Percentiles rank a stretch among this genome's conserved stretches.
Conservation (phyloP, 2,888 invertebrate genomes). For the Amaurobius ferox region DNA sequence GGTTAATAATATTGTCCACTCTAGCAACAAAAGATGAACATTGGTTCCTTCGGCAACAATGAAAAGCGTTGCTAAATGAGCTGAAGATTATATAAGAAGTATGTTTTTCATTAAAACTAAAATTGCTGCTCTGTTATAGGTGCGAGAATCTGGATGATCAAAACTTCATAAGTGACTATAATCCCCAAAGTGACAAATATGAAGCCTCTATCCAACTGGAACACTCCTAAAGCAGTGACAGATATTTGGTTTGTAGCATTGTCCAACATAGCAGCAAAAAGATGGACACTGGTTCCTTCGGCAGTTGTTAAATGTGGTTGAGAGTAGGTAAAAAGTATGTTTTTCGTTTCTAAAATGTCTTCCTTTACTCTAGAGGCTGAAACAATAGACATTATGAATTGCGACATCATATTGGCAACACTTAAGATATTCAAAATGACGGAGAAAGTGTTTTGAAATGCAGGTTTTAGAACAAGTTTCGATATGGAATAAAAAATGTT, state of each 20-base stretch:
- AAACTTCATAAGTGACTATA: conserved; percentile 23
- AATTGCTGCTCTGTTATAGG: no score
- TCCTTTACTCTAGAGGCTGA: conserved; percentile 8
- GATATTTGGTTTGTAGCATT: conserved; percentile 9
- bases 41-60: background rate
- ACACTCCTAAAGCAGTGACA: conserved; percentile 8
- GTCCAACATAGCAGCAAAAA: conserved; percentile 17
- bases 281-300: background rate
- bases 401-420: background rate
- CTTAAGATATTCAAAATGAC: background rate
- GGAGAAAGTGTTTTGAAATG: background rate
- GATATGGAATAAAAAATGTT: conserved; percentile 13
- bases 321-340: background rate
- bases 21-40: background rate
- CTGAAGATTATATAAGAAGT: background rate
- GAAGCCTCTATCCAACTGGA: conserved; percentile 23
- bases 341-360: background rate
- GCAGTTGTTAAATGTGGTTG: background rate
- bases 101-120: background rate
- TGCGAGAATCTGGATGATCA: conserved; percentile 10
- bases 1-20: conserved; percentile 7
- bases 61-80: background rate
- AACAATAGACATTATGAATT: background rate
- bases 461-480: background rate
- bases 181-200: conserved; percentile 16